These are phyloP conservation scores for Choloepus didactylus DNA, from an alignment of 2,797 vertebrate genomes.

Conservation along the genomic window DNA sequence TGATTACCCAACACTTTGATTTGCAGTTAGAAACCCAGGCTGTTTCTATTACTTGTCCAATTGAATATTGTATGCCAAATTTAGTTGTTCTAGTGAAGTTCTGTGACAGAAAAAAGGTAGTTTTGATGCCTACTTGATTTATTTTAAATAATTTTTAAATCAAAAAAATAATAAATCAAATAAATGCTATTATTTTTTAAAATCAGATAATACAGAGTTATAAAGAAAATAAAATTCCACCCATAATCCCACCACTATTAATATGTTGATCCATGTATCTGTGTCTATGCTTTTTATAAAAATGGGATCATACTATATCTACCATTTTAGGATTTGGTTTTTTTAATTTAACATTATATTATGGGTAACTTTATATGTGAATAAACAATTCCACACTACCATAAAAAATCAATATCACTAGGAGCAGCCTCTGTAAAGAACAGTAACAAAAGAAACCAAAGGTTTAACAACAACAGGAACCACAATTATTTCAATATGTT, in stretches of 20 bases:
- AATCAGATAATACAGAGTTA: background rate
- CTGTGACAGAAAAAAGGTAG: background rate
- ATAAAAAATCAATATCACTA: background rate
- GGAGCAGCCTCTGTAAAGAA: background rate
- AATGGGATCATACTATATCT: slow-evolving; percentile 59
- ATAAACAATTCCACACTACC: slow-evolving; percentile 66
- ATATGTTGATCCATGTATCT: slow-evolving; percentile 55
- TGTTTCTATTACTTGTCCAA: slow-evolving; percentile 1
- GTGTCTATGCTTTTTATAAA: slow-evolving; percentile 72
- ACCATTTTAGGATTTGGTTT: slow-evolving; percentile 73
- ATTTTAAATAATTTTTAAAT: slow-evolving; percentile 35
- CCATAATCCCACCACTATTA: slow-evolving; percentile 14
- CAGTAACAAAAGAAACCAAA: slow-evolving; percentile 42
- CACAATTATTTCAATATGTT: too few species aligned
- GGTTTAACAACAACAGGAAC: background rate
- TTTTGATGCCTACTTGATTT: slow-evolving; percentile 34
- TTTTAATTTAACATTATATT: slow-evolving; percentile 51
- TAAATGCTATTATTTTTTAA: slow-evolving; percentile 36
- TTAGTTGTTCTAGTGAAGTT: background rate
- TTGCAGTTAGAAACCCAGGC: slow-evolving; percentile 20
- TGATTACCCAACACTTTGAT: background rate
- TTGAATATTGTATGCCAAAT: background rate
- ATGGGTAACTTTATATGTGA: slow-evolving; percentile 58
- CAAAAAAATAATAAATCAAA: background rate
- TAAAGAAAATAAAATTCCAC: slow-evolving; percentile 43